phyloP scores from a whole-genome alignment of 37 sponge, comb jelly and placozoan genomes.

The Aphrocallistes beatrix region DNA sequence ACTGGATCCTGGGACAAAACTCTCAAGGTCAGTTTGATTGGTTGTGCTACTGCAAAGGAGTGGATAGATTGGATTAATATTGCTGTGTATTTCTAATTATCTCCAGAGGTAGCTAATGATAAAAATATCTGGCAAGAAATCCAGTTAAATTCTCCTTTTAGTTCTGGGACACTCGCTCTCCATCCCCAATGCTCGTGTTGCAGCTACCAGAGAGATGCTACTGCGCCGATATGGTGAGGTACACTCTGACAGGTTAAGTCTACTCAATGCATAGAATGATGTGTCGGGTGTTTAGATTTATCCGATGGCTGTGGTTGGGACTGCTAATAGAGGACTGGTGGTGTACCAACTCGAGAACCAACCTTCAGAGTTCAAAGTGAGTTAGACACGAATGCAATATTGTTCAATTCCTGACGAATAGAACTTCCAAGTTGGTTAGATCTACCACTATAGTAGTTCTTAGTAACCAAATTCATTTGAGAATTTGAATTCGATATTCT shows the following conservation, averaged over 20 bases:
- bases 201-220: conserved; percentile 80
- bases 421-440: background rate
- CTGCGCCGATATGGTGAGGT: conserved; percentile 83
- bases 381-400: background rate
- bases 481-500: no score
- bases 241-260: background rate
- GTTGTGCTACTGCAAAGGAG: background rate
- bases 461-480: background rate
- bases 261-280: background rate
- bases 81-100: background rate
- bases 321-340: conserved; percentile 52
- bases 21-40: conserved; percentile 47
- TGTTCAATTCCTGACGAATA: background rate
- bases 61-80: background rate
- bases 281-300: conserved; percentile 29
- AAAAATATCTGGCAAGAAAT: background rate
- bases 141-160: conserved; percentile 12
- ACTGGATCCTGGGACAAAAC: conserved; percentile 96
- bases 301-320: conserved; percentile 72
- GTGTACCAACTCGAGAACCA: conserved; percentile 52
- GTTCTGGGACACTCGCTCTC: conserved; percentile 83
- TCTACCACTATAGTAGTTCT: background rate
- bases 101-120: background rate
- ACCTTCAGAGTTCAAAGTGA: conserved; percentile 60
- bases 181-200: conserved; percentile 51